phyloP scores from a whole-genome alignment of 2,797 vertebrate genomes.

The Sebastiscus tertius region DNA sequence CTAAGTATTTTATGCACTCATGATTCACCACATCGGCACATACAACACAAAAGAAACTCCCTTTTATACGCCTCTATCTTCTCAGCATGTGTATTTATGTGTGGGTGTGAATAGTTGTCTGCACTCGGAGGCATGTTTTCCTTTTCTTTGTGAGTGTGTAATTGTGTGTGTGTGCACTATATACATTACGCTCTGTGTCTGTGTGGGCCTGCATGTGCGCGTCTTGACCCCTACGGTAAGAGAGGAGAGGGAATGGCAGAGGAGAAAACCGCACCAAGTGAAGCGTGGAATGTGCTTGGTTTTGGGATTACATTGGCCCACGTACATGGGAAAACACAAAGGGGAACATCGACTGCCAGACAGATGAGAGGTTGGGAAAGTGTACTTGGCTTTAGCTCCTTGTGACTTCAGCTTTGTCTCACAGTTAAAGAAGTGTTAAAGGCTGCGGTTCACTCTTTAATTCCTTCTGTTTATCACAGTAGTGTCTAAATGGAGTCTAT shows the following conservation, averaged over 20 bases:
- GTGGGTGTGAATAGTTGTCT: constrained; percentile 64
- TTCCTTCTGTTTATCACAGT: constrained; percentile 37
- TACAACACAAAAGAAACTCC: constrained; percentile 14
- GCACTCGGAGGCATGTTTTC: constrained; percentile 12
- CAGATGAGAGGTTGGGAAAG: constrained; percentile 55
- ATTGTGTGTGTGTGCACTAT: constrained; percentile 11
- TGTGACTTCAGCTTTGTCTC: constrained; percentile 38
- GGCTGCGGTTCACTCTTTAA: constrained; percentile 19
- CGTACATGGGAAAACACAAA: constrained; percentile 59
- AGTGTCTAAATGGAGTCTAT: constrained; percentile 17
- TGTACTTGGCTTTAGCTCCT: constrained; percentile 34
- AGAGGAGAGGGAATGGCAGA: constrained; percentile 37
- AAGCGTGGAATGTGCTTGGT: constrained; percentile 66
- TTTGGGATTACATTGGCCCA: constrained; percentile 57
- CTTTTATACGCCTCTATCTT: constrained; percentile 47
- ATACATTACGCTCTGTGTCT: constrained; percentile 2
- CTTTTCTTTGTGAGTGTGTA: constrained; percentile 22
- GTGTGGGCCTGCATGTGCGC: constrained; percentile 24
- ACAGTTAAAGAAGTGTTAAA: constrained; percentile 36
- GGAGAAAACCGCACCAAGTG: constrained; percentile 46
- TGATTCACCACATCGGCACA: constrained; percentile 52
- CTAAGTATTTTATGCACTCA: constrained; percentile 13
- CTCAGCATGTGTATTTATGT: constrained; percentile 53
- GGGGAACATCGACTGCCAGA: constrained; percentile 54
- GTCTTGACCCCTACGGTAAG: constrained; percentile 52